These are phyloP conservation scores for Lampris megalopsis DNA, from an alignment of 2,113 vertebrate genomes.

Conservation along the genomic window DNA sequence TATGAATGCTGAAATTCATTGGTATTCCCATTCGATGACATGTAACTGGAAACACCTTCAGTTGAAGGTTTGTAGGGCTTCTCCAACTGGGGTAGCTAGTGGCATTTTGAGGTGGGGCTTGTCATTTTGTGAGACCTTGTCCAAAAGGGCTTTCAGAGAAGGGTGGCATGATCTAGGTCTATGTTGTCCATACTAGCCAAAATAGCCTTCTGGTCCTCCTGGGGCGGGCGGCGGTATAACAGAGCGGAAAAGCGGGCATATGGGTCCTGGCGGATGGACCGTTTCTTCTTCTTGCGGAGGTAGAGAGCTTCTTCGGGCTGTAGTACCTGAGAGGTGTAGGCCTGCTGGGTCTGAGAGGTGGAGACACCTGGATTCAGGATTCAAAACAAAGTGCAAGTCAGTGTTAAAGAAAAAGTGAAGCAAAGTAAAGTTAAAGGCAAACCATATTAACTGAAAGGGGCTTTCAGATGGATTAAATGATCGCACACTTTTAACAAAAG, in stretches of 20 bases:
- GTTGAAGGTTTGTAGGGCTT: slow-evolving; percentile 14
- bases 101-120: slow-evolving; percentile 37
- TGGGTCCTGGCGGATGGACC: slow-evolving; percentile 92
- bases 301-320: slow-evolving; percentile 97
- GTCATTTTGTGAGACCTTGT: slow-evolving; percentile 47
- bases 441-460: too few species aligned
- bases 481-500: too few species aligned
- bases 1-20: slow-evolving; percentile 38
- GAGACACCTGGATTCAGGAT: slow-evolving; percentile 84
- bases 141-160: slow-evolving; percentile 63
- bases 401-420: slow-evolving; percentile 12
- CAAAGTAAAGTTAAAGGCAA: neutral
- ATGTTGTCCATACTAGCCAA: slow-evolving; percentile 95
- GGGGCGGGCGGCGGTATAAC: slow-evolving; percentile 89
- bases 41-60: slow-evolving; percentile 37
- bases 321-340: slow-evolving; percentile 97
- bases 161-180: slow-evolving; percentile 88
- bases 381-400: slow-evolving; percentile 27
- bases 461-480: too few species aligned
- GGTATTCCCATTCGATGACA: slow-evolving; percentile 26
- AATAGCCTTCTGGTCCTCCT: slow-evolving; percentile 96
- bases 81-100: slow-evolving; percentile 16
- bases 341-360: slow-evolving; percentile 99
- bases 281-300: slow-evolving; percentile 97
- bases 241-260: slow-evolving; percentile 94